These are phyloP conservation scores for Corbicula japonica DNA, from an alignment of 2,888 invertebrate genomes.

Conservation along the genomic window DNA sequence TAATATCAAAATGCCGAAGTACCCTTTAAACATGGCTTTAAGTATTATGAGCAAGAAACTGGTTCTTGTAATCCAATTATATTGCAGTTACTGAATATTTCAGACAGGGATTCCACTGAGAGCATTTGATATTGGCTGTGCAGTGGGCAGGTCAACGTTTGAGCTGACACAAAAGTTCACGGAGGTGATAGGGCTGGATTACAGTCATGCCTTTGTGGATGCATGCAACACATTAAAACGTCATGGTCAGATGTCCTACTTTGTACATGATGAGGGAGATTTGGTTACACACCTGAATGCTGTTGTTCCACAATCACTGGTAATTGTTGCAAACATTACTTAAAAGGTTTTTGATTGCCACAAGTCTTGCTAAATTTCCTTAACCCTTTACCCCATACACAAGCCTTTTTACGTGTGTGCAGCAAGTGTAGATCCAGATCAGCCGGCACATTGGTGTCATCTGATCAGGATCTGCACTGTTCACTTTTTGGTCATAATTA, in stretches of 20 bases:
- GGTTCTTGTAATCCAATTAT: neutral
- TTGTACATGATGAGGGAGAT: conserved; percentile 82
- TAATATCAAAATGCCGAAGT: neutral
- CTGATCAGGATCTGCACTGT: neutral
- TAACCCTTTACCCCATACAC: no score
- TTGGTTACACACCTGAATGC: conserved; percentile 78
- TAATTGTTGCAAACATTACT: conserved; percentile 62
- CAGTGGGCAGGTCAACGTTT: conserved; percentile 85
- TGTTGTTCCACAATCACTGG: conserved; percentile 75
- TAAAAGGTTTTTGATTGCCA: neutral
- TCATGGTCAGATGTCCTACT: conserved; percentile 78
- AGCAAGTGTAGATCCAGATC: neutral
- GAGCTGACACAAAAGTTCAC: conserved; percentile 81
- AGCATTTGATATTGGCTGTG: conserved; percentile 86
- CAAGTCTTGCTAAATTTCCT: no score
- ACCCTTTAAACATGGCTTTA: neutral
- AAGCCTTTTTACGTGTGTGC: neutral
- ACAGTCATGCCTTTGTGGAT: conserved; percentile 84
- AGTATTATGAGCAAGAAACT: neutral
- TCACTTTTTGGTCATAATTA: neutral
- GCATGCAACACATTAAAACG: conserved; percentile 80
- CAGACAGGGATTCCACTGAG: conserved; percentile 70
- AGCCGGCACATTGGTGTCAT: neutral
- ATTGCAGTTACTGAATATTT: neutral
- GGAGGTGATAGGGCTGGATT: conserved; percentile 85